Base-by-base conservation (phyloP, 2,113 vertebrate genomes). In the Gopherus flavomarginatus region DNA sequence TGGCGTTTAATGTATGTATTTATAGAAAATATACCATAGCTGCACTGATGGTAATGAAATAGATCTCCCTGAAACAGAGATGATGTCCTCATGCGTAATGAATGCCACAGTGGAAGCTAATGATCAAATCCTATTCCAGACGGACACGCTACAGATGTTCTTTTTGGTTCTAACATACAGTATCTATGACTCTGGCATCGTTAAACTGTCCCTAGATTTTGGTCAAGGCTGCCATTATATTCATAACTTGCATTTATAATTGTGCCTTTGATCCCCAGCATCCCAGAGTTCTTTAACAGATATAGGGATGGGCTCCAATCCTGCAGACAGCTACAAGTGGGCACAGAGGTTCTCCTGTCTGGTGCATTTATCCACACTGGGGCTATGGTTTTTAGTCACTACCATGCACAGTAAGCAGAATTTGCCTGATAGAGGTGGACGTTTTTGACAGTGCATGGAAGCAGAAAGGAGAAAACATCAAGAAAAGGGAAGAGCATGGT, bases 31-130 rank as follows among this genome's bases (percentile, higher is more conserved):
- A 38, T 24, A 27, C n/a, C 10, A 65, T 35, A 78, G 38, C 29
- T 81, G 89, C 53, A 42, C 29, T 80, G n/a, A 80, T 31, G 78
- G 0, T 95, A 38, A 81, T 94, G 78, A 94, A 96, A 83, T 69
- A 8, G 19, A 2, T 1, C 1, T 80, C 47, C 89, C 85, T 90
- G 92, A 95, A 88, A 85, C 21, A 78, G n/a, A 35, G 62, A 80
- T 44, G 1, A 69, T 53, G 96, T 96, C 7, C 78, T 72, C 14
- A 52, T 42, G 29, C 21, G 59, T 80, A 84, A 80, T 1, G 49
- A 96, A 19, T 44, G 17, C 88, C 27, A 31, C 35, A 27, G 8
- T 94, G 90, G 42, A 86, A 72, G 59, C 47, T 83, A 62, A 86
- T 38, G 56, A 83, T 2, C 38, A 89, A 75, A 12, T 13, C 19